Base-by-base conservation (phyloP, 1,140 invertebrate genomes). In the Polypedilum vanderplanki region DNA sequence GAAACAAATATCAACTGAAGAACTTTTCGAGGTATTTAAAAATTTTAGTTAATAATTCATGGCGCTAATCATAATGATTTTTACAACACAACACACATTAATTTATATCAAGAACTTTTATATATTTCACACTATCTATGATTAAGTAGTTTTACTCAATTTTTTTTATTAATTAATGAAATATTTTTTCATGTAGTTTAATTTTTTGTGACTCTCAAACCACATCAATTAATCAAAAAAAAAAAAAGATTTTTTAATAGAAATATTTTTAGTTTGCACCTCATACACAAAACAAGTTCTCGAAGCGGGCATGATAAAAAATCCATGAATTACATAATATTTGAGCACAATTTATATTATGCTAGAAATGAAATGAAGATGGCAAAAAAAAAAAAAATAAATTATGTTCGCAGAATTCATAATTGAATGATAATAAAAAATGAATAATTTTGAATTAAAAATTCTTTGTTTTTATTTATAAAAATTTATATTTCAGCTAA, bases 391-490 rank as follows among this genome's bases (percentile, higher is more conserved):
- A 41, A 41, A 41, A 41, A 41, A 46, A 46, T 46, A 46, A 57
- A 57, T 12, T n/a, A 57, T 57, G 46, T 57, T 57, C 46, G 46
- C 46, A 57, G n/a, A 57, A 57, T 57, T 57, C 46, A 57, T 57
- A 3, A 57, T 15, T 57, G n/a, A 57, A n/a, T 57, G 46, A 57
- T 57, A 57, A 57, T 57, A 57, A 57, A 57, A 57, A n/a, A 4
- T 12, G n/a, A 57, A 57, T 57, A 57, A 57, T 57, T 57, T 57
- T 57, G 12, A 57, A 15, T 57, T 57, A 57, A 57, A n/a, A 57
- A 57, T n/a, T 12, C 7, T 57, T 57, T n/a, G 8, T 57, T 57
- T 57, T 57, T n/a, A 57, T 15, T 57, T 57, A 33, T 5, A 33
- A n/a, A n/a, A n/a, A 3, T 33, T 33, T 33, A 3, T 5, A 33